Base-by-base conservation (phyloP, 2,797 vertebrate species). In the Pseudopleuronectes americanus region DNA sequence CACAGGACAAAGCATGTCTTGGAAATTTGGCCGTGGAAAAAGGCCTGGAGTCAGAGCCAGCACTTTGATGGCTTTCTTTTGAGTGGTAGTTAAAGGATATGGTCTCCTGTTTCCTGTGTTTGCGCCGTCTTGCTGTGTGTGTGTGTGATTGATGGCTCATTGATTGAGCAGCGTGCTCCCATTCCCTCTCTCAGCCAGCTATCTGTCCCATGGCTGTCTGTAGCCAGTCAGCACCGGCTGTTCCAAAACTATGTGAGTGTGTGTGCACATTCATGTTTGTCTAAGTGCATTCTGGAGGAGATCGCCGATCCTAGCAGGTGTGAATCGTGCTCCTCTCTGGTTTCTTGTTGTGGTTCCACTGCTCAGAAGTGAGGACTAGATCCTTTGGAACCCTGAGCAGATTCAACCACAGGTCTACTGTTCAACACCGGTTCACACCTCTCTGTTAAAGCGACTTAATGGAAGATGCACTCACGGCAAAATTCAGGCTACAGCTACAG, bases 61-160 rank as follows among this genome's bases (percentile, higher is more conserved):
- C 69, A 49, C 85, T 91, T 90, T 91, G 88, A 90, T 89, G 89
- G 78, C 87, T 91, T 90, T 82, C 76, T 87, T 84, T 86, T 80
- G 85, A 91, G 87, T 85, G 84, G 76, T 90, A 84, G 87, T 90
- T 90, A 88, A 86, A 92, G 81, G 87, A 91, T 88, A 87, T 68
- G 74, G 65, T 86, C 86, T 81, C 82, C 81, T 84, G 86, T 90
- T 92, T 90, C 88, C 87, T 88, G 83, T 84, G 84, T 90, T 85
- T 87, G 72, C 79, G 84, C 61, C 62, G 33, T 87, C 75, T 87
- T 24, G 28, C 78, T 79, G 72, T 82, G 71, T 78, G 71, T 78
- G 76, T 60, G 66, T 64, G 79, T 84, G 90, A 91, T 89, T 88
- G 89, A 91, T 92, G 87, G 86, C 57, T 78, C 84, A 88, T 82